These are phyloP conservation scores for Podarcis siculus DNA, from an alignment of 2,797 vertebrate species.

Conservation along the genomic window DNA sequence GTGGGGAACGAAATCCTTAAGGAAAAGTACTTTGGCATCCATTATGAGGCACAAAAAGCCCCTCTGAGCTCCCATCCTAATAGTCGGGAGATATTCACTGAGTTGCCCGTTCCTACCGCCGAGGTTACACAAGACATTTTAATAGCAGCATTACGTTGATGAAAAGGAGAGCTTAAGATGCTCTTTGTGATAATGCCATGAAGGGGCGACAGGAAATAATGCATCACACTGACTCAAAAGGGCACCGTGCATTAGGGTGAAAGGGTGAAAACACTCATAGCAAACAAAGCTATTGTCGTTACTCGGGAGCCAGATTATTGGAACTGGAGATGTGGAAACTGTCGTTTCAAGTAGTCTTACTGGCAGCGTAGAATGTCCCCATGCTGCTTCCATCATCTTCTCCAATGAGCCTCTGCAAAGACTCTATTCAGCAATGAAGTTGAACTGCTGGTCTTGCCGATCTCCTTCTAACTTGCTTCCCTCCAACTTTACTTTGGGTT, in stretches of 20 bases:
- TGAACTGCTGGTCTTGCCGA: neutral
- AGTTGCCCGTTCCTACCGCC: neutral
- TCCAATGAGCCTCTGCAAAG: neutral
- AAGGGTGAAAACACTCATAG: slow-evolving; percentile 17
- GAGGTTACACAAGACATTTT: slow-evolving; percentile 34
- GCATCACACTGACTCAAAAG: neutral
- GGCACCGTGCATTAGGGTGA: slow-evolving; percentile 19
- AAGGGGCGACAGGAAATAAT: slow-evolving; percentile 24
- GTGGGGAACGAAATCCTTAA: neutral
- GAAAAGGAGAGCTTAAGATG: slow-evolving; percentile 46
- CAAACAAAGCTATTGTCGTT: slow-evolving; percentile 38
- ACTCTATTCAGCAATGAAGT: neutral
- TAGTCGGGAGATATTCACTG: neutral
- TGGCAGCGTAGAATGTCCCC: neutral
- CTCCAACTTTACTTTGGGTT: too few relatives aligned
- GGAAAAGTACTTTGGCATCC: slow-evolving; percentile 29
- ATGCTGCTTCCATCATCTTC: neutral
- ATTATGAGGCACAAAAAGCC: slow-evolving; percentile 30
- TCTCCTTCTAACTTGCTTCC: neutral
- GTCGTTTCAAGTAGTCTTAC: slow-evolving; percentile 8
- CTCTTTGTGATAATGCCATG: slow-evolving; percentile 33
- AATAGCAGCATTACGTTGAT: slow-evolving; percentile 38
- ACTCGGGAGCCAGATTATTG: slow-evolving; percentile 30
- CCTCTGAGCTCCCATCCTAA: slow-evolving; percentile 39
- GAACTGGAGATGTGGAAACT: neutral